Conservation (phyloP, 2,113 vertebrate species). For the Sprattus sprattus region DNA sequence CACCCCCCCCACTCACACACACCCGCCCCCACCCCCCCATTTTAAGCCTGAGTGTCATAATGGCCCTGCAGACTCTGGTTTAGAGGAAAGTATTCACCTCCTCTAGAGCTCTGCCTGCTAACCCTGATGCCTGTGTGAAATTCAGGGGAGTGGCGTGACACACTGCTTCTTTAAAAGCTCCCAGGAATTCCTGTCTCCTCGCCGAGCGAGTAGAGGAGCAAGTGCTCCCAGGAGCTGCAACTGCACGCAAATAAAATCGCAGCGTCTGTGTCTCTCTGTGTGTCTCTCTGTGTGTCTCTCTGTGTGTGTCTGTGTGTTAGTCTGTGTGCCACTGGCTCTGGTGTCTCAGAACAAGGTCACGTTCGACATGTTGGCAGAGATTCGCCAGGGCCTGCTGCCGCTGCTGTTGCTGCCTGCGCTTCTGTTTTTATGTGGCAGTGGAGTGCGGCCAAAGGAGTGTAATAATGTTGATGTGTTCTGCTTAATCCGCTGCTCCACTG, state of each 20-base stretch:
- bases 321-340: constrained; percentile 28
- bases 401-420: background rate
- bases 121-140: background rate
- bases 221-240: background rate
- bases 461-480: constrained; percentile 19
- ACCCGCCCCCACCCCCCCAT: background rate
- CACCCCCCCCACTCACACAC: too few species aligned
- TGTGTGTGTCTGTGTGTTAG: constrained; percentile 31
- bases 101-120: background rate
- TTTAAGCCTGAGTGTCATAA: background rate
- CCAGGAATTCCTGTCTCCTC: constrained; percentile 8
- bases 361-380: constrained; percentile 32
- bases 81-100: background rate
- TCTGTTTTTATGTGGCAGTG: constrained; percentile 32
- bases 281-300: background rate
- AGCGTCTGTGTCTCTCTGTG: background rate
- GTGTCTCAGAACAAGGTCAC: constrained; percentile 31
- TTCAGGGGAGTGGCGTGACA: background rate
- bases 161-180: background rate
- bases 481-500: constrained; percentile 3
- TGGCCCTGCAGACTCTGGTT: constrained; percentile 3
- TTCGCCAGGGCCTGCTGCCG: constrained; percentile 11
- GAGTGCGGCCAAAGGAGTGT: constrained; percentile 1
- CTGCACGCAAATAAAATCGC: background rate
- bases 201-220: background rate